Evolutionary conservation across 2,888 invertebrate genomes (phyloP).

Genomic region (Lysandra bellargus): DNA sequence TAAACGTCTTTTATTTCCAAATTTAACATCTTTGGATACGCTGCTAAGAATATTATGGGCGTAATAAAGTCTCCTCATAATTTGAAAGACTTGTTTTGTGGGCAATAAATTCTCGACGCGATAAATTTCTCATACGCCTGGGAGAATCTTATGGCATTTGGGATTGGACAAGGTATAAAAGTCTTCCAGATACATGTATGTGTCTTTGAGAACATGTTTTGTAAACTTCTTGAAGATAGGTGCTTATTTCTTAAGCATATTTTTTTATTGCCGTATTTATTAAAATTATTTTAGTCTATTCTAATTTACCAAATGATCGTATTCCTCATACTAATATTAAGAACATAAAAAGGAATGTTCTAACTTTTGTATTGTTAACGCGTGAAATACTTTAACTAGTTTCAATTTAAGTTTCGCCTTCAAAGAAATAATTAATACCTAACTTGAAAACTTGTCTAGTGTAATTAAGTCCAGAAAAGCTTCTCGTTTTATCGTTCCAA

Average conservation of each 20-base stretch:
- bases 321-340: neutral
- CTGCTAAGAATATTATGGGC: neutral
- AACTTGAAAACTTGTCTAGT: neutral
- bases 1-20: conserved; percentile 20
- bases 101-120: conserved; percentile 3
- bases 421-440: neutral
- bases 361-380: neutral
- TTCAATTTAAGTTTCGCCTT: neutral
- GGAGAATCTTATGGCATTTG: neutral
- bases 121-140: neutral
- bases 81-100: conserved; percentile 23
- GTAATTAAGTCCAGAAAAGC: neutral
- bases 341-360: neutral
- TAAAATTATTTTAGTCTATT: neutral
- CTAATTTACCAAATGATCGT: neutral
- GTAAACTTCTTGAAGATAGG: neutral
- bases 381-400: neutral
- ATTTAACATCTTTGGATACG: neutral
- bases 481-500: neutral
- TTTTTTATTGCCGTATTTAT: neutral
- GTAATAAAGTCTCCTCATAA: conserved; percentile 25
- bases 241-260: neutral
- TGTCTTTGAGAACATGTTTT: neutral
- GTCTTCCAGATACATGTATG: neutral
- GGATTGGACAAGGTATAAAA: conserved; percentile 6